Conservation (phyloP, 2,113 vertebrate genomes). For the Gambusia affinis region DNA sequence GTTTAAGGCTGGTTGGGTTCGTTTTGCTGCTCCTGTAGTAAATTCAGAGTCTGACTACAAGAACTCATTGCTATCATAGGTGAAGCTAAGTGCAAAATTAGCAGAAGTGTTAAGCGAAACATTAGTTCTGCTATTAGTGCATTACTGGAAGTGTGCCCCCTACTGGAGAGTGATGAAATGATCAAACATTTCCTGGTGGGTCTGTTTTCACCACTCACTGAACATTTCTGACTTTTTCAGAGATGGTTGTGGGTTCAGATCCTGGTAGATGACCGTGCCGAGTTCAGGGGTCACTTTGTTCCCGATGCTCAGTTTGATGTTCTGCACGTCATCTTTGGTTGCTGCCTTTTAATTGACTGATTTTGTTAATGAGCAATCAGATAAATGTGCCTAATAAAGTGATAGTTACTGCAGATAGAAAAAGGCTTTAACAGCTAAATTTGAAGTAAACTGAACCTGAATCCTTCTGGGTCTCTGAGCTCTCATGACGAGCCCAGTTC, state of each 20-base stretch:
- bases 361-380: neutral
- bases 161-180: no score
- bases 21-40: neutral
- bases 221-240: neutral
- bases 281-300: neutral
- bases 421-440: neutral
- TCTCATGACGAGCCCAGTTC: slow-evolving; percentile 7
- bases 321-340: neutral
- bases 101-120: no score
- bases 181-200: neutral
- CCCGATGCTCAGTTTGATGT: neutral
- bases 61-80: neutral
- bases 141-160: no score
- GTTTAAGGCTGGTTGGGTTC: neutral
- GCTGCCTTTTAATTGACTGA: neutral
- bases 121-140: no score
- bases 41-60: no score
- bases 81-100: no score
- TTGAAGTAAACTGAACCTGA: neutral
- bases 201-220: neutral
- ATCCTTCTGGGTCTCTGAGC: slow-evolving; percentile 1
- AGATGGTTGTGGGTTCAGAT: neutral
- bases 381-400: neutral
- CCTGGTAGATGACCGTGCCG: no score
- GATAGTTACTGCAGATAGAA: neutral